A percentile compares a stretch with the other conserved stretches of the same genome.
phyloP scores from a whole-genome alignment of 2,113 vertebrate genomes.

The Glareola pratincola region DNA sequence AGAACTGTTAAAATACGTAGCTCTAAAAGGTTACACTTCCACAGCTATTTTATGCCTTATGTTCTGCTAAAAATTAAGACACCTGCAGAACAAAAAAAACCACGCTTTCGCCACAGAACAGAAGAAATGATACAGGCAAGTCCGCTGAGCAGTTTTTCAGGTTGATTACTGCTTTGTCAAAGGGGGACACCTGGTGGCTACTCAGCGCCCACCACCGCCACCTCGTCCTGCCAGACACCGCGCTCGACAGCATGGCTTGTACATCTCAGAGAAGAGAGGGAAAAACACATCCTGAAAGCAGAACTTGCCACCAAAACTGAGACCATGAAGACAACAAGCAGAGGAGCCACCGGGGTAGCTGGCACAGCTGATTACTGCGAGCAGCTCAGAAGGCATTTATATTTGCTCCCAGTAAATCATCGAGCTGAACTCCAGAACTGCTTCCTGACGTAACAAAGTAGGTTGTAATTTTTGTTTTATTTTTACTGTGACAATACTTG shows the following conservation, averaged over 20 bases:
- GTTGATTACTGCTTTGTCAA: slow-evolving; percentile 16
- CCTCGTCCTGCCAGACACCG: too few relatives aligned
- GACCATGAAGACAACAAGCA: neutral
- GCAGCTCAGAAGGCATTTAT: neutral
- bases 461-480: rapidly evolving
- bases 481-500: neutral
- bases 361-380: neutral
- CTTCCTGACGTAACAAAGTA: neutral
- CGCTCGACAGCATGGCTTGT: neutral
- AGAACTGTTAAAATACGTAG: neutral
- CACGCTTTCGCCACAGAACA: neutral
- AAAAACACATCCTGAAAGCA: rapidly evolving
- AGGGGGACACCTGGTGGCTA: slow-evolving; percentile 73
- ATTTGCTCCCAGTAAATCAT: neutral
- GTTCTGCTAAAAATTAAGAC: neutral
- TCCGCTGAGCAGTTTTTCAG: neutral
- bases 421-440: neutral
- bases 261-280: neutral
- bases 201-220: neutral
- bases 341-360: neutral
- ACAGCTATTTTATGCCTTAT: neutral
- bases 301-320: neutral
- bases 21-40: neutral
- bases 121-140: neutral
- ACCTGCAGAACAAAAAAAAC: neutral